phyloP scores from a whole-genome alignment of 1,140 invertebrate species.

The Pseudomyrmex dendroicus region DNA sequence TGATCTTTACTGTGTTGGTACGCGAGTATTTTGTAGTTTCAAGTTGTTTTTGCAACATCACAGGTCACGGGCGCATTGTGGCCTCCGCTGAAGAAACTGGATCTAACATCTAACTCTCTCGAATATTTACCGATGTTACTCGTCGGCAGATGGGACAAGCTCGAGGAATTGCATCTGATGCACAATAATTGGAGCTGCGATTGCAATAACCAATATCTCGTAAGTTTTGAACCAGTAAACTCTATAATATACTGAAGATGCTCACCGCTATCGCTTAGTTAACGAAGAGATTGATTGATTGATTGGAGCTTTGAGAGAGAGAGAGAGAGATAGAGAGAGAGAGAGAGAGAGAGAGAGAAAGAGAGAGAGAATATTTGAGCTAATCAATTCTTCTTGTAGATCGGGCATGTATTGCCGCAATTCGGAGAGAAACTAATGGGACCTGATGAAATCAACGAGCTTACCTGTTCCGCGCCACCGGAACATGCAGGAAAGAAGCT shows the following conservation, averaged over 20 bases:
- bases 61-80: constrained; percentile 76
- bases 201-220: constrained; percentile 90
- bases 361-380: too few relatives aligned
- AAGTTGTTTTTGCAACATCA: background rate
- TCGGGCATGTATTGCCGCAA: constrained; percentile 85
- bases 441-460: constrained; percentile 41
- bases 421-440: constrained; percentile 83
- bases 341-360: too few relatives aligned
- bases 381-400: constrained; percentile 71
- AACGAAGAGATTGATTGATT: too few relatives aligned
- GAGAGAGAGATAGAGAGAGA: too few relatives aligned
- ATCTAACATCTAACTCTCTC: constrained; percentile 89
- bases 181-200: constrained; percentile 92
- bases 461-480: constrained; percentile 76
- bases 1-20: background rate
- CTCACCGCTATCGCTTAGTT: too few relatives aligned
- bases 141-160: constrained; percentile 88
- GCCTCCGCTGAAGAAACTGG: constrained; percentile 88
- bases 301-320: too few relatives aligned
- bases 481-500: constrained; percentile 76
- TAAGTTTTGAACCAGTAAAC: constrained; percentile 78
- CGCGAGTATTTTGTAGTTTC: background rate
- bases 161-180: constrained; percentile 87
- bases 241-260: too few relatives aligned
- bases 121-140: constrained; percentile 86